A percentile compares a stretch with the other conserved stretches of the same genome.
Evolutionary conservation across 1,140 invertebrate species (phyloP).

Genomic region (Philopotamus ludificatus): DNA sequence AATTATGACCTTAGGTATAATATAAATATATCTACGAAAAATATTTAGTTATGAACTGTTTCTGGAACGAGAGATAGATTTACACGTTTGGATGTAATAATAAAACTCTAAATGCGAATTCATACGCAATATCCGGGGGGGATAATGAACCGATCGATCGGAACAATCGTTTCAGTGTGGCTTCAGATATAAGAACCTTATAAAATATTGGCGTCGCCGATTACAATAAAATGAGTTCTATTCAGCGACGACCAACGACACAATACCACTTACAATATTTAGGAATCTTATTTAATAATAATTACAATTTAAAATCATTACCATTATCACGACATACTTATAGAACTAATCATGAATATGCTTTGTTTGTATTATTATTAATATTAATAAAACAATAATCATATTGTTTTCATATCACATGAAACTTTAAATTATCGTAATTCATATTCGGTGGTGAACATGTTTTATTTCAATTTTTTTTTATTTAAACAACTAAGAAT

Average conservation of each 20-base stretch:
- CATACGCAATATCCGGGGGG: too few species aligned
- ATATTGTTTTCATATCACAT: background rate
- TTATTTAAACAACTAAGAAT: background rate
- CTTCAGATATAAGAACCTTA: too few species aligned
- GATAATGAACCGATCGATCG: too few species aligned
- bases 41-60: background rate
- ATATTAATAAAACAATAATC: background rate
- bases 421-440: background rate
- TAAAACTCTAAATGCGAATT: too few species aligned
- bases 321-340: background rate
- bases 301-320: background rate
- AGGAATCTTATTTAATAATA: background rate
- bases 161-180: too few species aligned
- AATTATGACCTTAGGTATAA: background rate
- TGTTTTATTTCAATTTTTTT: background rate
- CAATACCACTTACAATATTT: background rate
- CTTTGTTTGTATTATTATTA: background rate
- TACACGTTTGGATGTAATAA: background rate
- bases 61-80: background rate
- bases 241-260: too few species aligned
- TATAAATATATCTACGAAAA: background rate
- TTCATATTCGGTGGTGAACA: conserved; percentile 8
- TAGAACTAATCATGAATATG: background rate
- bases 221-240: too few species aligned
- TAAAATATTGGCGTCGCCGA: too few species aligned